phyloP scores from a whole-genome alignment of 2,888 invertebrate genomes.

The Mechanitis mazaeus region DNA sequence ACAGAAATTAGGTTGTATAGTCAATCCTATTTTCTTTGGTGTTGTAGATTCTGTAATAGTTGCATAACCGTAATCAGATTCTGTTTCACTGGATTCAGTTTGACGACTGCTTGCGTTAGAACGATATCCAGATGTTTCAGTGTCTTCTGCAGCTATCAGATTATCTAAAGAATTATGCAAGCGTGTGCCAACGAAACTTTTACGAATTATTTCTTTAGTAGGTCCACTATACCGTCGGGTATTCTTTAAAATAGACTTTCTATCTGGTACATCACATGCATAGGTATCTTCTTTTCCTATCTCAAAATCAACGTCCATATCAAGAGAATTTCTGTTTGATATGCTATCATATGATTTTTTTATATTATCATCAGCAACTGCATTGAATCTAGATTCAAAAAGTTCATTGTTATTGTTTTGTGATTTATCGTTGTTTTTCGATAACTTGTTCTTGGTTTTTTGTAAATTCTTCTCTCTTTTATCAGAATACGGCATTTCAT shows the following conservation, averaged over 20 bases:
- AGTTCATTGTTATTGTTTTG: conserved; percentile 6
- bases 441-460: conserved; percentile 46
- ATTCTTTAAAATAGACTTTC: conserved; percentile 63
- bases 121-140: conserved; percentile 75
- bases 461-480: conserved; percentile 47
- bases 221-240: conserved; percentile 45
- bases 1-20: conserved; percentile 52
- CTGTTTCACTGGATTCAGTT: conserved; percentile 69
- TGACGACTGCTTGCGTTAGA: conserved; percentile 67
- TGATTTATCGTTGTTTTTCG: conserved; percentile 17
- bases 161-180: conserved; percentile 38
- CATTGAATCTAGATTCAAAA: conserved; percentile 1
- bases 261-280: conserved; percentile 39
- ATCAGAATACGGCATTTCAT: conserved; percentile 45
- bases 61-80: conserved; percentile 79
- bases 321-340: neutral
- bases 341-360: conserved; percentile 7
- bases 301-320: neutral
- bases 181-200: conserved; percentile 28
- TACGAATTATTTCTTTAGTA: conserved; percentile 37
- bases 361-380: neutral
- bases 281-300: conserved; percentile 35
- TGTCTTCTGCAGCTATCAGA: conserved; percentile 53
- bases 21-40: conserved; percentile 73
- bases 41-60: conserved; percentile 78